Evolutionary conservation across 2,888 invertebrate species (phyloP), one percentile per base, ranked within the genome.

Genomic region (Eristalis intricaria): DNA sequence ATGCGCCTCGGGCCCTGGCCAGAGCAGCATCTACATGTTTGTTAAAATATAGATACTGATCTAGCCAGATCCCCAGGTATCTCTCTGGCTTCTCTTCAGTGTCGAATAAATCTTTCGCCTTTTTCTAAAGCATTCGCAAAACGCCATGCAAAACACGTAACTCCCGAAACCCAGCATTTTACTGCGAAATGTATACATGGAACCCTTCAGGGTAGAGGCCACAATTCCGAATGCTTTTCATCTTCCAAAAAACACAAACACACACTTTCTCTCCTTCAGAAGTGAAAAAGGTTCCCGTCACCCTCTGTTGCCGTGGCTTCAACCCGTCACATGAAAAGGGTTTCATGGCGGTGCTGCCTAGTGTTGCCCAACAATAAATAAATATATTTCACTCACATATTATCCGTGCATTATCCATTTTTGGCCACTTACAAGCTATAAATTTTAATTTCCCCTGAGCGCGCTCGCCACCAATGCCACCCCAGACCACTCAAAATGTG

Each of bases 371-470:
- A 71, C 74, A 74, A 86, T 86, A 86, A 75, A 79, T 68, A 83
- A 83, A 86, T 75, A 78, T 75, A 75, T 86, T 74, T 75, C 78
- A 66, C 66, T 75, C 83, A 83, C 86, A 86, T 74, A 83, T 83
- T 79, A 83, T 86, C 78, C 78, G 70, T 75, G 63, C 78, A 86
- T 83, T 83, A 83, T 78, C 83, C 86, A 86, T 86, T 86, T 86
- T 86, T 65, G 83, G 83, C 70, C 78, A 86, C 86, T 86, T 86
- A 83, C 74, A 65, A 40, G 83, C 65, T 71, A 79, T 83, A 79
- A 70, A 86, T 86, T 79, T 86, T 75, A 83, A 86, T 86, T 83
- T 86, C 78, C 86, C 83, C 61, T 13, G 86, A 83, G 83, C 75
- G 29, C 10, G 68, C 56, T 10, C 63, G 43, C 38, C 50, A 4